Evolutionary conservation across 2,888 invertebrate genomes (phyloP), one percentile per base, ranked within the genome.

Genomic region (Lobophora halterata): DNA sequence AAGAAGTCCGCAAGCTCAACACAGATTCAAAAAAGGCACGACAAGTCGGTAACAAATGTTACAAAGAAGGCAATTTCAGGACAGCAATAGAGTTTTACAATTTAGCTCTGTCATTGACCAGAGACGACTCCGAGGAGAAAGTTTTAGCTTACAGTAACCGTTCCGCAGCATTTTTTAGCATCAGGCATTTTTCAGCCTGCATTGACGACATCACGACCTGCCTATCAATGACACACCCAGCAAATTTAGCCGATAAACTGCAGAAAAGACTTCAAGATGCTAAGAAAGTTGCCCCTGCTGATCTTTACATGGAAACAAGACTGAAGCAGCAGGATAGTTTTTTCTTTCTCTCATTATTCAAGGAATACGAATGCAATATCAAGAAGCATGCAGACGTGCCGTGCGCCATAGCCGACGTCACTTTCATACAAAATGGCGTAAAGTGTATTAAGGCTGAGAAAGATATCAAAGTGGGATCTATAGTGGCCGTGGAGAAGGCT

Each of bases 61-160:
- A 43, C 20, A 14, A 20, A 3, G 23, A 21, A 0, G 26, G 27
- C 0, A 13, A 21, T 1, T n/a, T 12, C 8, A 21, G 18, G 20
- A 1, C n/a, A 3, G 49, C 46, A 2, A 16, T 46, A 3, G 1
- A 17, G 2, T 25, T 0, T 0, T 50, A 34, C 28, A 47, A 44
- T n/a, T 31, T 31, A n/a, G 44, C 49, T 1, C 19, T 50, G 0
- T 35, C 44, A 1, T 28, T 5, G 1, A 46, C 46, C 1, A 44
- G 46, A 0, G 16, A 16, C 0, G 1, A n/a, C 7, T 42, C 49
- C 1, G 4, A 33, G 0, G 44, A 50, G 34, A 9, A 39, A 4
- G 26, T 10, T 4, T n/a, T 45, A 2, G 46, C 46, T 0, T 34
- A 36, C 4, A 13, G 33, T 5, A 45, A 47, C 14, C 30, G 39